Base-by-base conservation (phyloP, 2,888 invertebrate genomes). In the Machimus atricapillus region DNA sequence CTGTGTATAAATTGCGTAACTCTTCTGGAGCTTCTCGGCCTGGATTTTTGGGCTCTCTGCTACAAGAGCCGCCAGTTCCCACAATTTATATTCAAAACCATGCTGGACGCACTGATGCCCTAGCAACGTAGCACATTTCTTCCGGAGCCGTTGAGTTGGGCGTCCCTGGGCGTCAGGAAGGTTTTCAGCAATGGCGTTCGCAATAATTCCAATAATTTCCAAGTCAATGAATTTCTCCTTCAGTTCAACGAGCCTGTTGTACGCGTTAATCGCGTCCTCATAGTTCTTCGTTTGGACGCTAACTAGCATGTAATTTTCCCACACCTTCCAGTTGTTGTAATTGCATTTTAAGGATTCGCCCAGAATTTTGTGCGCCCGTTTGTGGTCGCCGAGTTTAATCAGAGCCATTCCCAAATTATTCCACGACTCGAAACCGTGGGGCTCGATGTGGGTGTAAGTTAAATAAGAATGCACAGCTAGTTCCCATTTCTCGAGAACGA, bases 341-440 rank as follows among this genome's bases (percentile, higher is more conserved):
- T 97, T 98, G 92, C 96, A 98, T 91, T 97, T 96, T 1, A 98
- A 92, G 0, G 99, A 97, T 92, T 99, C 98, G 90, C 96, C 95
- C 0, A 98, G 93, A 4, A 97, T 96, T 86, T 95, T 94, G 93
- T 97, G 96, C 0, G 98, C 99, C 87, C 97, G 94, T 87, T 94
- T 93, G 93, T 97, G 98, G 91, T 99, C 96, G 0, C 97, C 96
- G 86, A 97, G 93, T 90, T 97, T 96, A 9, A 98, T 96, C 90
- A 98, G 97, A 3, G 97, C 97, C 91, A 98, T 98, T 16, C 98
- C 98, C 87, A 99, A 93, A 92, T 99, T 99, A 92, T 98, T 99
- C 99, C 99, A 99, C 0, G 98, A 98, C 93, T 99, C 98, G 92
- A 97, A 99, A 86, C 97, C 96, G 92, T 96, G 93, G 0, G 96